Evolutionary conservation across 2,113 vertebrate species (phyloP).

Genomic region (Phyllopteryx taeniolatus): DNA sequence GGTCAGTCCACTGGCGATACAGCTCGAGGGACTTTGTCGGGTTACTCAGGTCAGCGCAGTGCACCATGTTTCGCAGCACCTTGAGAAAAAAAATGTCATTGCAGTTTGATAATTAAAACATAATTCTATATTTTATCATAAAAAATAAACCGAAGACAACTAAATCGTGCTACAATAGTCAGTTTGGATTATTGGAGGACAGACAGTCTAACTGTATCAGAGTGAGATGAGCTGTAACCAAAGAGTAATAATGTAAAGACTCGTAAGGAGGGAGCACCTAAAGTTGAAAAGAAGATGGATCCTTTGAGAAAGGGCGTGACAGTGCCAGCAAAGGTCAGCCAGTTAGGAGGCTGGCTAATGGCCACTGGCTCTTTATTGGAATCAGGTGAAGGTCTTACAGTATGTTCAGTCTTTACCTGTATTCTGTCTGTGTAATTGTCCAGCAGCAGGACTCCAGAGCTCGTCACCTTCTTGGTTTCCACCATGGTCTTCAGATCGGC

Average conservation of each 20-base stretch:
- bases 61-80: slow-evolving; percentile 98
- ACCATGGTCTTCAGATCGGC: slow-evolving; percentile 99
- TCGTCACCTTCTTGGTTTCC: slow-evolving; percentile 98
- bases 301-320: slow-evolving; percentile 23
- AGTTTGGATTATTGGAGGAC: background rate
- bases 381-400: background rate
- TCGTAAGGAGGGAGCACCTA: background rate
- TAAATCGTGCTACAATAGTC: background rate
- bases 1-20: slow-evolving; percentile 96
- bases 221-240: background rate
- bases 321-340: slow-evolving; percentile 26
- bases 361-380: slow-evolving; percentile 29
- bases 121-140: background rate
- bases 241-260: slow-evolving; percentile 3
- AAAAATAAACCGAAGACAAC: background rate
- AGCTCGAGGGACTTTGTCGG: slow-evolving; percentile 97
- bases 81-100: slow-evolving; percentile 38
- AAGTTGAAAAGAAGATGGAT: slow-evolving; percentile 24
- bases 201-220: background rate
- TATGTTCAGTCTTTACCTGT: slow-evolving; percentile 73
- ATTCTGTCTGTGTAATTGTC: slow-evolving; percentile 99
- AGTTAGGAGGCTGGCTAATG: slow-evolving; percentile 40
- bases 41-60: slow-evolving; percentile 96
- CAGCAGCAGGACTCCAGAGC: slow-evolving; percentile 93
- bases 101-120: slow-evolving; percentile 1